Percentiles rank a stretch among this genome's conserved stretches.
Evolutionary conservation across 2,797 vertebrate genomes (phyloP).

Genomic region (Manis pentadactyla): DNA sequence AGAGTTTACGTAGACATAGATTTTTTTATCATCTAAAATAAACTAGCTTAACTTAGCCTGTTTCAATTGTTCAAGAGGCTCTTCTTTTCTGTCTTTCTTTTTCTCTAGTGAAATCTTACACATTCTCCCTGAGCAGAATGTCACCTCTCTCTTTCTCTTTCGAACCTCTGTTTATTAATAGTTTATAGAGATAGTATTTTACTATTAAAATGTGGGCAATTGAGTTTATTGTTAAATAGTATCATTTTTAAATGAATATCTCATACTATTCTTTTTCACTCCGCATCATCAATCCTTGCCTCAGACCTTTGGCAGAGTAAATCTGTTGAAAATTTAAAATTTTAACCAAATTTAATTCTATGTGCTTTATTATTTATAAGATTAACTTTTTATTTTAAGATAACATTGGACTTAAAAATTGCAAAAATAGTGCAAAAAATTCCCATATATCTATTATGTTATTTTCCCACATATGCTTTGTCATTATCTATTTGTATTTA

Average conservation of each 20-base stretch:
- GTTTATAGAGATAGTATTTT: background rate
- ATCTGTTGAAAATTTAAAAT: background rate
- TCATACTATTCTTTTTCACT: background rate
- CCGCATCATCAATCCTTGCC: background rate
- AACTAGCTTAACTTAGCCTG: background rate
- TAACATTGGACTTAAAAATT: background rate
- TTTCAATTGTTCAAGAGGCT: background rate
- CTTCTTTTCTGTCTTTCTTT: background rate
- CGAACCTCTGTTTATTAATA: background rate
- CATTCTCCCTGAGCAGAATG: background rate
- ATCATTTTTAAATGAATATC: background rate
- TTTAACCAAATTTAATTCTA: background rate
- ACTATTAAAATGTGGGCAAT: background rate
- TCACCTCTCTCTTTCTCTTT: background rate
- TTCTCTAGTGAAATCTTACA: background rate
- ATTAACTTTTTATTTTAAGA: slow-evolving; percentile 13
- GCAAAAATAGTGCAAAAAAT: background rate
- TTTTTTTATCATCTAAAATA: background rate
- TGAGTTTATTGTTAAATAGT: background rate
- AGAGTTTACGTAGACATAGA: background rate
- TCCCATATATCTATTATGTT: background rate
- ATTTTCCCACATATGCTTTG: background rate
- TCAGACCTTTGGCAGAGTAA: background rate
- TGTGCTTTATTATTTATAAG: slow-evolving; percentile 6
- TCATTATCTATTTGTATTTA: background rate